These are phyloP conservation scores for Amblyopsis hoosieri DNA, from an alignment of 2,797 vertebrate species.

Conservation along the genomic window DNA sequence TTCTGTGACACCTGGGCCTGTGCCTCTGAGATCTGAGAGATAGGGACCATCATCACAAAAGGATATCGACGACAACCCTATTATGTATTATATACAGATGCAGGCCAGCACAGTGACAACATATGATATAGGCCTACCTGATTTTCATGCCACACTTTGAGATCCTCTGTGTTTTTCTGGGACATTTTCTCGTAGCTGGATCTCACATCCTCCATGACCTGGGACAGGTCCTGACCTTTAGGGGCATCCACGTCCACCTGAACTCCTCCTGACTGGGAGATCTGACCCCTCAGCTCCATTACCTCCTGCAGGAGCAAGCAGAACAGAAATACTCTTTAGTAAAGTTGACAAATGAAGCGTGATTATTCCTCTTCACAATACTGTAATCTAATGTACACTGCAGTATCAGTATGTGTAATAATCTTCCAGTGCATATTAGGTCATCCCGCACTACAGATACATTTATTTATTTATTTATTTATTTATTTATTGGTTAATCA, in stretches of 20 bases:
- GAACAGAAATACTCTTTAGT: neutral
- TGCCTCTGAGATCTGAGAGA: slow-evolving; percentile 81
- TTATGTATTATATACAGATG: neutral
- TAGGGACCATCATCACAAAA: neutral
- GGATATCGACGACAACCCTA: neutral
- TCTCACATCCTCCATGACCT: slow-evolving; percentile 87
- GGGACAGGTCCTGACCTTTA: slow-evolving; percentile 87
- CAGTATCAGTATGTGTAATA: neutral
- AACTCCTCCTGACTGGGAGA: slow-evolving; percentile 83
- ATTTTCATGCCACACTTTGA: slow-evolving; percentile 84
- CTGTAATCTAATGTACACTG: neutral
- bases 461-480: no score
- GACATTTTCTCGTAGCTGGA: slow-evolving; percentile 86
- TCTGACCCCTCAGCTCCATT: slow-evolving; percentile 82
- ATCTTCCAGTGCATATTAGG: no score
- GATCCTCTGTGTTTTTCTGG: slow-evolving; percentile 86
- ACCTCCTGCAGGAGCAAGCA: slow-evolving; percentile 78
- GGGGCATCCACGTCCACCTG: slow-evolving; percentile 92
- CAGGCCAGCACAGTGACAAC: neutral
- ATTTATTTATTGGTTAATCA: no score
- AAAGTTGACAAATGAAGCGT: neutral
- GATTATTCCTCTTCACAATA: neutral
- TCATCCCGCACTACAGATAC: no score
- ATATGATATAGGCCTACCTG: slow-evolving; percentile 66
- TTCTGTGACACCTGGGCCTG: slow-evolving; percentile 84